phyloP scores from a whole-genome alignment of 2,113 vertebrate genomes.

The Paedocypris sp. region DNA sequence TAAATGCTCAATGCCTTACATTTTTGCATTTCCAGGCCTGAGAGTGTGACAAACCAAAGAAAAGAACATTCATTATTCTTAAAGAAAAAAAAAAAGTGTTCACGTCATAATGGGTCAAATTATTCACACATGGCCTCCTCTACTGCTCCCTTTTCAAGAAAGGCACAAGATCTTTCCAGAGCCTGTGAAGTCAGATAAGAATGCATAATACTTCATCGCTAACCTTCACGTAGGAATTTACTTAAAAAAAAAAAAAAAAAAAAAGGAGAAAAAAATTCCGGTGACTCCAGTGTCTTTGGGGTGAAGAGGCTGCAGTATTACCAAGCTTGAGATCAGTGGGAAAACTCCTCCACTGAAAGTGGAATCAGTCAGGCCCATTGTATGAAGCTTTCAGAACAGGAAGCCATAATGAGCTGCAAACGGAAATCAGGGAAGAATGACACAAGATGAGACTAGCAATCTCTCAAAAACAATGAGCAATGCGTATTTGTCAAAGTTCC shows the following conservation, averaged over 20 bases:
- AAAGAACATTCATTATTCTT: not conserved
- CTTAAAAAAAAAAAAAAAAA: not conserved
- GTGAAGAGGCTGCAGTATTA: no score
- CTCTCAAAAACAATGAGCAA: not conserved
- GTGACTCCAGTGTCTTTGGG: no score
- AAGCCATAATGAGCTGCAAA: slow-evolving; percentile 14
- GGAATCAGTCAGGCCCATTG: slow-evolving; percentile 5
- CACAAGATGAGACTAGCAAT: not conserved
- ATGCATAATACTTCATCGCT: not conserved
- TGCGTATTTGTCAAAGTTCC: not conserved
- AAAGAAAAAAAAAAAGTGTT: not conserved
- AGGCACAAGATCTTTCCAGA: not conserved
- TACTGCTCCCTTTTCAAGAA: not conserved
- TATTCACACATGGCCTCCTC: not conserved
- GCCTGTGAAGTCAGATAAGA: not conserved
- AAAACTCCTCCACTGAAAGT: not conserved
- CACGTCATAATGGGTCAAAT: not conserved
- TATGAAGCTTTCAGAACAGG: slow-evolving; percentile 9
- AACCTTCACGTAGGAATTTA: not conserved
- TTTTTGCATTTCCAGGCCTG: no score
- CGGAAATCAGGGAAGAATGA: not conserved
- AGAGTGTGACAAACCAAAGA: not conserved
- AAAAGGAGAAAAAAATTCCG: no score
- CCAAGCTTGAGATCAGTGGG: not conserved
- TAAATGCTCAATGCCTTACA: no score